Base-by-base conservation (phyloP, 2,113 vertebrate genomes). In the Raja brachyura region DNA sequence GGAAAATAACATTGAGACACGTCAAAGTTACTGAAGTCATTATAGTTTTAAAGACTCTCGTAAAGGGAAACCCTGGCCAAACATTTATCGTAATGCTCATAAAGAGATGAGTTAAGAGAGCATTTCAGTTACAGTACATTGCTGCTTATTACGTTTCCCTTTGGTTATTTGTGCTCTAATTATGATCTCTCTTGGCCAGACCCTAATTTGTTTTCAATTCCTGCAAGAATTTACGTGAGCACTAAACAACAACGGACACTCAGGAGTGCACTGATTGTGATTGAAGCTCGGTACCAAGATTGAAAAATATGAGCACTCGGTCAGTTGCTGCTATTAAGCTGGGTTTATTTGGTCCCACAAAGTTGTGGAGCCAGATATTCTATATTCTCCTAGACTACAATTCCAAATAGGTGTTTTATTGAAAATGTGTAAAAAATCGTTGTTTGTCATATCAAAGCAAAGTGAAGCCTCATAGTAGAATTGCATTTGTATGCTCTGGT, bases 131-230 rank as follows among this genome's bases (percentile, higher is more conserved):
- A 94, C 94, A 96, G 94, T 94, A 94, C 93, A 96, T 95, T 95
- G 96, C 94, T 95, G 94, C 94, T 95, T 95, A 95, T 95, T 95
- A 95, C 92, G 93, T 48, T 56, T 90, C 93, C 96, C 95, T 48
- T 96, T 96, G 94, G 96, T 95, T 95, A 96, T 96, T 95, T 95
- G 95, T 95, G 94, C 94, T 95, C 93, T 93, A 95, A 95, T 95
- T 95, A 93, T 94, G 94, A 95, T 94, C 94, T 94, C 86, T 76
- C 94, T 94, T 93, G 94, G 93, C 59, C 94, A 94, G 94, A 95
- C 94, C 94, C 94, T 9, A 81, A 93, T 95, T 96, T 96, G 93
- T 94, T 95, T 90, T 77, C 70, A 59, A 85, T 70, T 94, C 94
- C 94, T 94, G 94, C 94, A 95, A 93, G 94, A 94, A 93, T 90